These are phyloP conservation scores for Galendromus occidentalis DNA, from an alignment of 1,140 invertebrate genomes.

Conservation along the genomic window DNA sequence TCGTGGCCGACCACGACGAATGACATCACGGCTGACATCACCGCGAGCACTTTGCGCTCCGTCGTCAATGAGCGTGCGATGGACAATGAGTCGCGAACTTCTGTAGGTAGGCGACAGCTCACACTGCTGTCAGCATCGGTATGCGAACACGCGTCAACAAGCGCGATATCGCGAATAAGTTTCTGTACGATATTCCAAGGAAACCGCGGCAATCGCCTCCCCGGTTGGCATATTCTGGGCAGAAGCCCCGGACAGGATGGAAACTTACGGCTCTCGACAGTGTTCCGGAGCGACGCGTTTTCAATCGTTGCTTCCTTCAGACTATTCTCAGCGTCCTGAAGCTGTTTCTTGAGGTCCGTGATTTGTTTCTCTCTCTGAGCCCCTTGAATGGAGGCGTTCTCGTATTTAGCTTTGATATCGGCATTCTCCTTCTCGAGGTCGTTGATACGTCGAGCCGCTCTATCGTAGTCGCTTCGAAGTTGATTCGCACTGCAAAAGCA, in stretches of 20 bases:
- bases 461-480: background rate
- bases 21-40: too few relatives aligned
- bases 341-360: background rate
- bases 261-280: background rate
- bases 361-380: background rate
- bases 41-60: too few relatives aligned
- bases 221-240: too few relatives aligned
- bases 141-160: too few relatives aligned
- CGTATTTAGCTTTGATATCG: background rate
- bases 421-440: slow-evolving; percentile 1
- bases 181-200: too few relatives aligned
- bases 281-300: background rate
- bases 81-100: too few relatives aligned
- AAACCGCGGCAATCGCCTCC: too few relatives aligned
- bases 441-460: background rate
- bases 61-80: too few relatives aligned
- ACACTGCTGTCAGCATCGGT: too few relatives aligned
- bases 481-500: background rate
- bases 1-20: too few relatives aligned
- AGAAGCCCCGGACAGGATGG: background rate
- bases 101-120: too few relatives aligned
- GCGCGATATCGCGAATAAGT: too few relatives aligned
- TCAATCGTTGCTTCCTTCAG: background rate
- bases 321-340: background rate
- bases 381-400: background rate